Evolutionary conservation across 1,140 invertebrate genomes (phyloP).

Genomic region (Mylabris phalerata): DNA sequence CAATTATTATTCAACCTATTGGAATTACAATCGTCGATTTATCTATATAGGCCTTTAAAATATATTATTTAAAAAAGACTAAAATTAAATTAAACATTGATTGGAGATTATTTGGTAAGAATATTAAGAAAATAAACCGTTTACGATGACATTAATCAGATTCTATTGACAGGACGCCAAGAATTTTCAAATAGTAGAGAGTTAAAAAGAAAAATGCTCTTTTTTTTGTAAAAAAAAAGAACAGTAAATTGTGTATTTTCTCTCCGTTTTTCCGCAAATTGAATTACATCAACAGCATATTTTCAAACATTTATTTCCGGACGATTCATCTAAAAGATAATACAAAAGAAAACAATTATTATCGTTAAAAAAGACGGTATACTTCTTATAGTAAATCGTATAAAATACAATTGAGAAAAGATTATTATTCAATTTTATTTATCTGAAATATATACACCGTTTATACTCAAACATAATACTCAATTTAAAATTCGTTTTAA

Average conservation of each 20-base stretch:
- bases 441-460: too few species aligned
- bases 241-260: constrained; percentile 13
- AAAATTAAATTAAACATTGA: too few species aligned
- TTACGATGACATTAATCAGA: too few species aligned
- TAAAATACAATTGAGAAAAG: too few species aligned
- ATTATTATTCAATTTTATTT: too few species aligned
- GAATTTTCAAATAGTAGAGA: constrained; percentile 14
- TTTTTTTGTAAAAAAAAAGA: not conserved
- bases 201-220: constrained; percentile 11
- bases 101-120: not conserved
- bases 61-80: too few species aligned
- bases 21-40: too few species aligned
- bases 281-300: constrained; percentile 16
- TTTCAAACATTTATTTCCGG: constrained; percentile 11
- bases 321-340: constrained; percentile 9
- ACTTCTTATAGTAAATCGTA: too few species aligned
- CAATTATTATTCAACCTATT: constrained; percentile 1
- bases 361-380: not conserved
- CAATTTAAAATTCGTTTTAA: too few species aligned
- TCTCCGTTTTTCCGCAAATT: not conserved
- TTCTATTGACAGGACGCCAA: constrained; percentile 14
- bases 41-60: too few species aligned
- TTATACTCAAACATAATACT: too few species aligned
- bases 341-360: constrained; percentile 14
- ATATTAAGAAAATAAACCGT: constrained; percentile 10